A percentile compares a stretch with the other conserved stretches of the same genome.
phyloP scores from a whole-genome alignment of 2,113 vertebrate species.

The Charina bottae region DNA sequence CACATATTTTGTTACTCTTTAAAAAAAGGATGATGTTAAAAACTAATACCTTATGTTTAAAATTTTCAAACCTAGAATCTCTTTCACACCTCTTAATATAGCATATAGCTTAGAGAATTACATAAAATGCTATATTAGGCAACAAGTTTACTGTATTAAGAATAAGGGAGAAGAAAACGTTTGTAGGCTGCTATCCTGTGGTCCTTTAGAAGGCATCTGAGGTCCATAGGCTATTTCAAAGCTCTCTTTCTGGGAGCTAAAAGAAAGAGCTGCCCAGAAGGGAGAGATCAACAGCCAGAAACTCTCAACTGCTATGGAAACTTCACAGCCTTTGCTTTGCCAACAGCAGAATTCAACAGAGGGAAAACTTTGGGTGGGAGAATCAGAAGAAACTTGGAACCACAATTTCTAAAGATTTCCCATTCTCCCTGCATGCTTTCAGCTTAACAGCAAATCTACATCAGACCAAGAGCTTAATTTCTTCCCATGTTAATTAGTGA shows the following conservation, averaged over 20 bases:
- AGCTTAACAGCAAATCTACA: not conserved
- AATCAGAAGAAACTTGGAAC: not conserved
- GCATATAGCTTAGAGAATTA: not conserved
- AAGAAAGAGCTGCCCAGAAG: not conserved
- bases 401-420: not conserved
- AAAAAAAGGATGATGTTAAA: not conserved
- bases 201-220: not conserved
- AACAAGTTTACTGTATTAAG: not conserved
- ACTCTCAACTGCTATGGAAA: not conserved
- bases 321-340: not conserved
- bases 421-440: not conserved
- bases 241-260: not conserved
- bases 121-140: not conserved
- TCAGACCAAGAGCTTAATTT: not conserved
- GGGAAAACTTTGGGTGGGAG: not conserved
- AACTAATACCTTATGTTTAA: not conserved
- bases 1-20: not conserved
- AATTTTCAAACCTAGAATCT: not conserved
- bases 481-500: not conserved
- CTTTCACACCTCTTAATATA: not conserved
- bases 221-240: not conserved
- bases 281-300: not conserved
- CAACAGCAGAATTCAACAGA: not conserved
- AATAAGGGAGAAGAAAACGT: not conserved
- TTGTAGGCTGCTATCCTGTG: not conserved